Evolutionary conservation across 1,140 invertebrate genomes (phyloP).

Genomic region (Drosophila fuyamai): DNA sequence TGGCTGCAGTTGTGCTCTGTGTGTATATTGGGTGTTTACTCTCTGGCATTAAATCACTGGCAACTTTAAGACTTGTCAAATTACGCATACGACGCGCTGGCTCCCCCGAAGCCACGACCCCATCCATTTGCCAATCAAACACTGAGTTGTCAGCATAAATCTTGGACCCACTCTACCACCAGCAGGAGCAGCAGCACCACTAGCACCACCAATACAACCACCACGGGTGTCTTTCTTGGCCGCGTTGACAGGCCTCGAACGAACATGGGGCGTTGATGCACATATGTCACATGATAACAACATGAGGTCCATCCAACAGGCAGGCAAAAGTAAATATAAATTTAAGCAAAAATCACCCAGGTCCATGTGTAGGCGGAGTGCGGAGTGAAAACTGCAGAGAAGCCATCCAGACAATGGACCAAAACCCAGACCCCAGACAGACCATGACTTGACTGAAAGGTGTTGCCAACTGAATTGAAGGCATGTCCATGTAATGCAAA

Average conservation of each 20-base stretch:
- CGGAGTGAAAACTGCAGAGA: conserved; percentile 16
- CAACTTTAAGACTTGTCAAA: conserved; percentile 72
- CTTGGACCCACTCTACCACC: conserved; percentile 17
- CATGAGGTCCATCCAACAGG: conserved; percentile 64
- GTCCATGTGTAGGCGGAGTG: conserved; percentile 68
- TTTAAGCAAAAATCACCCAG: conserved; percentile 77
- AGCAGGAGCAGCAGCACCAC: conserved; percentile 12
- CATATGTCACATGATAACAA: conserved; percentile 83
- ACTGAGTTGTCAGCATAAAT: conserved; percentile 74
- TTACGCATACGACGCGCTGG: conserved; percentile 70
- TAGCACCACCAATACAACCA: conserved; percentile 8
- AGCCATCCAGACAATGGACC: conserved; percentile 55
- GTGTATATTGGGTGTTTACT: conserved; percentile 18
- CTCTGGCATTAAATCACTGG: conserved; percentile 56
- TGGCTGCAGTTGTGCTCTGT: conserved; percentile 21
- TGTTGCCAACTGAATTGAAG: conserved; percentile 73
- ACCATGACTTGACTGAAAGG: conserved; percentile 77
- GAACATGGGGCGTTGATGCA: conserved; percentile 81
- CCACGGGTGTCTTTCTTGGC: conserved; percentile 52
- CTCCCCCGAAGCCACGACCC: conserved; percentile 47
- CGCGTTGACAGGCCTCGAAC: conserved; percentile 63
- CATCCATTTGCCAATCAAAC: conserved; percentile 78
- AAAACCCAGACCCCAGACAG: conserved; percentile 36
- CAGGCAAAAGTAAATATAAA: conserved; percentile 63
- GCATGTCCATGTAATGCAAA: conserved; percentile 73